phyloP scores from a whole-genome alignment of 1,140 invertebrate species.

The Megalopta genalis region DNA sequence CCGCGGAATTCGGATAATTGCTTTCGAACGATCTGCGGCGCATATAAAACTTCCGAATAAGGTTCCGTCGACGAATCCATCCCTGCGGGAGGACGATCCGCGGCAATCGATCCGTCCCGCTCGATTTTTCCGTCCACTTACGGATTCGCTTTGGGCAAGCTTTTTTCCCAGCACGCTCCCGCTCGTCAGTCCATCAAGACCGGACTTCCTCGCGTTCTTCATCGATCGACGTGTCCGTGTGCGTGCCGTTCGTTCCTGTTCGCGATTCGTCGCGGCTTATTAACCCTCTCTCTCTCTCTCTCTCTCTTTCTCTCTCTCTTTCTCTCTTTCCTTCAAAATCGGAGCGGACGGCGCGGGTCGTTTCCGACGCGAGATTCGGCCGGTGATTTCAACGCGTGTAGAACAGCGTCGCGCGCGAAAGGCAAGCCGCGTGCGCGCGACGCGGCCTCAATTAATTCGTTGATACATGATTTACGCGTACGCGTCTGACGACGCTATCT shows the following conservation, averaged over 20 bases:
- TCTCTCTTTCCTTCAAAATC: slow-evolving; percentile 53
- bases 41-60: not conserved
- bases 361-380: not conserved
- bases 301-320: no score
- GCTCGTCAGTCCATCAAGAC: slow-evolving; percentile 52
- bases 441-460: not conserved
- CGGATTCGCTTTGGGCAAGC: slow-evolving; percentile 69
- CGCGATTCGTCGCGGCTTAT: slow-evolving; percentile 67
- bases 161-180: slow-evolving; percentile 63
- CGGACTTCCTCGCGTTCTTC: slow-evolving; percentile 58
- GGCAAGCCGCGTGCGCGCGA: not conserved
- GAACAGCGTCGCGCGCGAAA: not conserved
- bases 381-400: slow-evolving; percentile 7
- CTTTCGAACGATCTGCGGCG: no score
- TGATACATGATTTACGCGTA: not conserved
- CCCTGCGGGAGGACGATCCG: slow-evolving; percentile 58
- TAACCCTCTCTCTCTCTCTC: slow-evolving; percentile 41
- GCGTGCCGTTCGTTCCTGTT: slow-evolving; percentile 28
- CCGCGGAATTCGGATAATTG: no score
- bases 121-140: slow-evolving; percentile 72
- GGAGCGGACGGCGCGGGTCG: slow-evolving; percentile 39
- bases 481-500: not conserved
- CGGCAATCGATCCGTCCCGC: slow-evolving; percentile 68
- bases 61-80: slow-evolving; percentile 18
- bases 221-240: slow-evolving; percentile 23